Percentiles rank a stretch among this genome's conserved stretches.
Evolutionary conservation across 2,888 invertebrate genomes (phyloP).

Genomic region (Toxonevra muliebris): DNA sequence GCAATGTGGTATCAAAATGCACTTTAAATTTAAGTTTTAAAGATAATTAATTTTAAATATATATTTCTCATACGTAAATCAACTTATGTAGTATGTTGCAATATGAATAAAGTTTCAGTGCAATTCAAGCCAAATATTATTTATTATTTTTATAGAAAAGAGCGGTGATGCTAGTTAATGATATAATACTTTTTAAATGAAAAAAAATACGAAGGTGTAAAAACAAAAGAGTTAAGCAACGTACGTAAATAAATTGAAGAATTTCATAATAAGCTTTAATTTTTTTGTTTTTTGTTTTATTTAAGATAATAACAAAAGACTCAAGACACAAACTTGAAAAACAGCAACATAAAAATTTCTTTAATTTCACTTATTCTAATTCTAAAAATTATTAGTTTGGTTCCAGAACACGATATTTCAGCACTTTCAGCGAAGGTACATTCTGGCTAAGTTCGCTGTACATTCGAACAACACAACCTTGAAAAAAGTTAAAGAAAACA

Average conservation of each 20-base stretch:
- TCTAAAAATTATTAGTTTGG: conserved; percentile 10
- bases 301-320: background rate
- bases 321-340: background rate
- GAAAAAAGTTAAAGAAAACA: background rate
- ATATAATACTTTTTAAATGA: background rate
- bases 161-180: too few species aligned
- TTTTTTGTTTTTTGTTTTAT: conserved; percentile 4
- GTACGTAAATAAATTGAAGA: background rate
- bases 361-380: background rate
- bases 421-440: conserved; percentile 51
- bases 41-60: too few species aligned
- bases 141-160: too few species aligned
- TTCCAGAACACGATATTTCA: conserved; percentile 51
- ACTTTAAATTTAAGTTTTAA: too few species aligned
- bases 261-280: background rate
- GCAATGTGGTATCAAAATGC: too few species aligned
- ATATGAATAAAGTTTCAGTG: too few species aligned
- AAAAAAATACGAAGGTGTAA: background rate
- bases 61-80: too few species aligned
- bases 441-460: conserved; percentile 54
- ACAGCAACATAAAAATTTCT: background rate
- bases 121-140: too few species aligned
- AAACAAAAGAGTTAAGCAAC: background rate
- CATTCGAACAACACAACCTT: conserved; percentile 53
- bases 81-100: too few species aligned